Percentiles rank a stretch among this genome's conserved stretches.
phyloP scores from a whole-genome alignment of 2,888 invertebrate species.

The Platycheirus albimanus region DNA sequence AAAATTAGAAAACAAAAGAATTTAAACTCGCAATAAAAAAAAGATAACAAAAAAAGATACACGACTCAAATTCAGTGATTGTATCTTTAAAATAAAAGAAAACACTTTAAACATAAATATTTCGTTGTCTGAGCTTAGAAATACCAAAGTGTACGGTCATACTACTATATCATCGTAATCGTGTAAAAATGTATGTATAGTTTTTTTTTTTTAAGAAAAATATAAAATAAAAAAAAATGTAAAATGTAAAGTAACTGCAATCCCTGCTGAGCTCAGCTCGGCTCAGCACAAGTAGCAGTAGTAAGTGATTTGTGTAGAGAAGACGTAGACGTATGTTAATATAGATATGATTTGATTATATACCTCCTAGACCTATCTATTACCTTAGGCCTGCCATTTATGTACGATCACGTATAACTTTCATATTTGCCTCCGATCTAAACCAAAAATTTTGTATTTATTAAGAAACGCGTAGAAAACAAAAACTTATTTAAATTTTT shows the following conservation, averaged over 20 bases:
- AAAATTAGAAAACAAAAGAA: constrained; percentile 38
- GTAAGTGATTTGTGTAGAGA: constrained; percentile 68
- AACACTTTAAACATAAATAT: constrained; percentile 18
- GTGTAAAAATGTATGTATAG: constrained; percentile 68
- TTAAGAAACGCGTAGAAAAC: constrained; percentile 47
- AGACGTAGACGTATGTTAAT: constrained; percentile 51
- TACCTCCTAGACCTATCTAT: constrained; percentile 41
- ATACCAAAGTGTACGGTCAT: constrained; percentile 71
- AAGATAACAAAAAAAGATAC: constrained; percentile 41
- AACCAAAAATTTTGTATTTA: too few relatives aligned
- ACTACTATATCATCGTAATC: constrained; percentile 49
- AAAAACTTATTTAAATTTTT: constrained; percentile 16
- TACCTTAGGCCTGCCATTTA: constrained; percentile 46
- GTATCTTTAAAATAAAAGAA: constrained; percentile 18
- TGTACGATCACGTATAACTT: constrained; percentile 70
- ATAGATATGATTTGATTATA: constrained; percentile 30
- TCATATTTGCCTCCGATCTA: constrained; percentile 65
- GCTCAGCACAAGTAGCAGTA: too few relatives aligned
- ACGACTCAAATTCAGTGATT: constrained; percentile 41
- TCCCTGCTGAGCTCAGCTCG: constrained; percentile 43
- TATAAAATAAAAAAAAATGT: constrained; percentile 75
- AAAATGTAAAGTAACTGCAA: constrained; percentile 56
- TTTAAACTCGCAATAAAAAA: constrained; percentile 52
- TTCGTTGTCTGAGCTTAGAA: constrained; percentile 66
- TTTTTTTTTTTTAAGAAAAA: too few relatives aligned